phyloP scores from a whole-genome alignment of 2,113 vertebrate species.

The Pterocles orientalis region DNA sequence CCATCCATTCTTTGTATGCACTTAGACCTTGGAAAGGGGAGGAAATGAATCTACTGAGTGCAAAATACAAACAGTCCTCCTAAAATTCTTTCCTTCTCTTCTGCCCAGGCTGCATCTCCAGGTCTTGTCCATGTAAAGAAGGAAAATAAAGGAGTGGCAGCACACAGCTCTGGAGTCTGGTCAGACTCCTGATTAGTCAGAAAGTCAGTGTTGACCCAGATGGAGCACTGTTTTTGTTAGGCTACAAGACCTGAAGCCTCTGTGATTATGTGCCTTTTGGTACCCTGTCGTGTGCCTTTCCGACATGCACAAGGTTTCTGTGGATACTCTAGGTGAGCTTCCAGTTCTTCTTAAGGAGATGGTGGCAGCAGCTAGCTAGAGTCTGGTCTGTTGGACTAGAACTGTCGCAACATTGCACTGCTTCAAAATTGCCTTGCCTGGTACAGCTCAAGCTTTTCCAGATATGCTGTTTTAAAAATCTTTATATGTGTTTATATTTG shows the following conservation, averaged over 20 bases:
- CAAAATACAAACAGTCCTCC: neutral
- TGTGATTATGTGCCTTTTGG: neutral
- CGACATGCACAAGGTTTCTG: conserved; percentile 11
- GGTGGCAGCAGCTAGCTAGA: conserved; percentile 9
- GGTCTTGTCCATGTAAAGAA: conserved; percentile 38
- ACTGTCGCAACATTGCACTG: neutral
- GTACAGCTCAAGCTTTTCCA: conserved; percentile 43
- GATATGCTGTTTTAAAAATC: neutral
- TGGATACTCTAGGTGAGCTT: conserved; percentile 50
- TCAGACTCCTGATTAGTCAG: conserved; percentile 50
- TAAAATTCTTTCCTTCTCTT: conserved; percentile 59
- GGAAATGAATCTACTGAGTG: neutral
- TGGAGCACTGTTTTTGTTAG: conserved; percentile 24
- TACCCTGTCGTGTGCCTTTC: conserved; percentile 22
- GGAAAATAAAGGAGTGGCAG: conserved; percentile 28
- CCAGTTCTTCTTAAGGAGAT: conserved; percentile 7
- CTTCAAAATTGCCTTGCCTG: conserved; percentile 52
- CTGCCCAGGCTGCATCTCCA: conserved; percentile 37
- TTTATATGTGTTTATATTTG: conserved; percentile 19
- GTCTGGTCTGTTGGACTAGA: neutral
- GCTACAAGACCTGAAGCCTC: conserved; percentile 12
- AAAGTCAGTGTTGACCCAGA: conserved; percentile 27
- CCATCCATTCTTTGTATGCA: neutral
- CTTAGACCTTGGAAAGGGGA: neutral
- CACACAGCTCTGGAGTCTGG: conserved; percentile 53